Percentiles rank a stretch among this genome's conserved stretches.
phyloP scores from a whole-genome alignment of 2,113 vertebrate genomes.

The Arvicanthis niloticus region DNA sequence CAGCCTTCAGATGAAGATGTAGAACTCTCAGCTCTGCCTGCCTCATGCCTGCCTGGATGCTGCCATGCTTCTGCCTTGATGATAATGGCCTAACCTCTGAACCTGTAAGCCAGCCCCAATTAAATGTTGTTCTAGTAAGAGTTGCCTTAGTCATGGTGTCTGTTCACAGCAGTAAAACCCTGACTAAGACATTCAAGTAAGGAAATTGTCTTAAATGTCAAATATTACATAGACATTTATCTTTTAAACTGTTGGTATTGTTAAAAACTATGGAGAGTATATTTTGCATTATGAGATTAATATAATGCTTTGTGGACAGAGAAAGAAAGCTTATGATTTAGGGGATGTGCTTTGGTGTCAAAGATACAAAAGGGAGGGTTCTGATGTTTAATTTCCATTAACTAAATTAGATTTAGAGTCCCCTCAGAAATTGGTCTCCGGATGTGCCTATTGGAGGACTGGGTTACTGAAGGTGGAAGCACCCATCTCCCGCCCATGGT shows the following conservation, averaged over 20 bases:
- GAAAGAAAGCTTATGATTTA: neutral
- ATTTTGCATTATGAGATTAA: neutral
- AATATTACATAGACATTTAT: neutral
- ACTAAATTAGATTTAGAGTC: neutral
- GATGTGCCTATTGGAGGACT: neutral
- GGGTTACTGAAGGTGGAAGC: neutral
- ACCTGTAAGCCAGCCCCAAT: no score
- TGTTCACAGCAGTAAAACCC: no score
- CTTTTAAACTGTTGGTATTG: neutral
- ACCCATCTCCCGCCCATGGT: neutral
- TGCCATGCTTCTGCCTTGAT: no score
- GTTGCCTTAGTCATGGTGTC: no score
- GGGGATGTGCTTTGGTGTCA: neutral
- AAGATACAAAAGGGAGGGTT: neutral
- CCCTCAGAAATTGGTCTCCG: neutral
- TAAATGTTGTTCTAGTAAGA: no score
- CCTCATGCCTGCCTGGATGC: no score
- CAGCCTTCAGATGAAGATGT: no score
- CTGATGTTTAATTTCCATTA: neutral
- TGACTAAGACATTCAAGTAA: no score
- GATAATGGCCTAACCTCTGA: no score
- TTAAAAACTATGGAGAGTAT: neutral
- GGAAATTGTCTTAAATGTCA: neutral
- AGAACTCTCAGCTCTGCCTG: no score
- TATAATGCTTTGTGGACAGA: neutral